Base-by-base conservation (phyloP, 2,797 vertebrate genomes). In the Anas flavirostris region DNA sequence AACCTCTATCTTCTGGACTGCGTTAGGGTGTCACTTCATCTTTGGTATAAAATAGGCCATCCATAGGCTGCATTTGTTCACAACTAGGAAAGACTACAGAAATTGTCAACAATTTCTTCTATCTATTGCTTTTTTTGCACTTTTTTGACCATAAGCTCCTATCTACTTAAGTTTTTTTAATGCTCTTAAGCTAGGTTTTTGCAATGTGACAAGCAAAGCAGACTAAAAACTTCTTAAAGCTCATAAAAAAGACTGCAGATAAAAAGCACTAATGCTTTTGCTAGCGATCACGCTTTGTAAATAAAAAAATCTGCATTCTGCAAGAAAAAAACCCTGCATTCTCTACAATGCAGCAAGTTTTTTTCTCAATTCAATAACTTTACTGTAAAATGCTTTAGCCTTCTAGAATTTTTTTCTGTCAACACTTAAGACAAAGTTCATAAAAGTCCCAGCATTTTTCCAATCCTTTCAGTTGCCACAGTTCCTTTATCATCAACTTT, bases 71-170 rank as follows among this genome's bases (percentile, higher is more conserved):
- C 98, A 98, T 99, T 99, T 98, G 98, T 99, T 99, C 98, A 99
- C 99, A 98, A 99, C 99, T 99, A 99, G 98, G 98, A 99, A 99
- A 99, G 98, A 99, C 99, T 99, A 99, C 99, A 99, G 99, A 99
- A 99, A 99, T 99, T 99, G 99, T 99, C 99, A 99, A 99, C 99
- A 99, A 99, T 99, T 99, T 99, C 99, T 98, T 99, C 99, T 99
- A 99, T 98, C 99, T 99, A 99, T 99, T 99, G 99, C 99, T 99
- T 99, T 98, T 98, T 98, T 98, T 98, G 97, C 97, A 97, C 96
- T 98, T 98, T 98, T 98, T 98, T 98, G 98, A 99, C 98, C 98
- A 97, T 98, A 99, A 99, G 98, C 98, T 98, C 98, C 98, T 99
- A 98, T 98, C 98, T 99, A 99, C 98, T 97, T 98, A 97, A 97